A percentile compares a stretch with the other conserved stretches of the same genome.
phyloP scores from a whole-genome alignment of 2,888 invertebrate species.

The Xanthorhoe designata region DNA sequence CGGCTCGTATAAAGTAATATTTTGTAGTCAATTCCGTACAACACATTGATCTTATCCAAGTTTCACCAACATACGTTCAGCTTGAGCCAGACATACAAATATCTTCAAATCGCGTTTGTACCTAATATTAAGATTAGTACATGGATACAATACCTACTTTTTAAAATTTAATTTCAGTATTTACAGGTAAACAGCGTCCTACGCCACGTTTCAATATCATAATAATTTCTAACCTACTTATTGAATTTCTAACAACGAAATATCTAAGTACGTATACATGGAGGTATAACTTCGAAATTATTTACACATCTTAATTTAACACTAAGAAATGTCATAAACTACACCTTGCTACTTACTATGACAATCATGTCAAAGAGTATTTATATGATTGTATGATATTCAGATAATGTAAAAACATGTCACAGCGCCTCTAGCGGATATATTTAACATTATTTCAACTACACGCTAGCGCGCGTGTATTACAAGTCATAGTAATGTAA shows the following conservation, averaged over 20 bases:
- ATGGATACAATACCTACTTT: neutral
- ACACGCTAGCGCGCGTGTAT: too few relatives aligned
- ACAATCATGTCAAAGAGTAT: too few relatives aligned
- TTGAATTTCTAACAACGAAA: constrained; percentile 6
- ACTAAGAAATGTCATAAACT: neutral
- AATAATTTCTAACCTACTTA: neutral
- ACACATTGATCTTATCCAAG: neutral
- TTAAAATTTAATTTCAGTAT: neutral
- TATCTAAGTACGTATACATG: constrained; percentile 31
- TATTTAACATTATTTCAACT: too few relatives aligned
- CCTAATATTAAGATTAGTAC: neutral
- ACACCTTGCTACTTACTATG: too few relatives aligned
- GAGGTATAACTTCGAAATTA: constrained; percentile 25
- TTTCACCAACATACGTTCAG: neutral
- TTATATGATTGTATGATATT: too few relatives aligned
- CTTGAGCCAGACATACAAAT: neutral
- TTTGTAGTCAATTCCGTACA: neutral
- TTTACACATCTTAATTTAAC: constrained; percentile 18
- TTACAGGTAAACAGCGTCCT: constrained; percentile 25
- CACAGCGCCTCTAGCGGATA: neutral
- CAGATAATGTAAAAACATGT: too few relatives aligned
- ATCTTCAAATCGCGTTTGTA: neutral
- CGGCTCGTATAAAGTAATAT: neutral
- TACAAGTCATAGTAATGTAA: neutral
- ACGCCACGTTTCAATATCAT: constrained; percentile 23